These are phyloP conservation scores for Melanotus villosus DNA, from an alignment of 2,888 invertebrate genomes.

Conservation along the genomic window DNA sequence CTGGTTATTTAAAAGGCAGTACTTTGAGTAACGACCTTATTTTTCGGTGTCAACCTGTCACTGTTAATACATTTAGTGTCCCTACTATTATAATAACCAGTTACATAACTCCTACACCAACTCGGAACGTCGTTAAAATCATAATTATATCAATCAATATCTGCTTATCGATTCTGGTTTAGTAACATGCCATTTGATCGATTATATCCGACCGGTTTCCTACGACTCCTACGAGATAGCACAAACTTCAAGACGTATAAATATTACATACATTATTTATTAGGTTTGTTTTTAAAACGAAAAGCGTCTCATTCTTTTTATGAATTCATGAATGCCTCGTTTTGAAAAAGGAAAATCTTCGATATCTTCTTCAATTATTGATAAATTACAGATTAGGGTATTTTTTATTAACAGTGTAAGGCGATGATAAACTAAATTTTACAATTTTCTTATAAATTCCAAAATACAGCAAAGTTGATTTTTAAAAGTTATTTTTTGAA, in stretches of 20 bases:
- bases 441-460: too few species aligned
- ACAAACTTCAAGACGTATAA: neutral
- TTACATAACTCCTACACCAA: constrained; percentile 51
- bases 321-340: too few species aligned
- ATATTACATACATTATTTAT: constrained; percentile 15
- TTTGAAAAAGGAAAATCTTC: neutral
- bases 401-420: too few species aligned
- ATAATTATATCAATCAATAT: constrained; percentile 57
- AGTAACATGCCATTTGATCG: constrained; percentile 53
- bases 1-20: constrained; percentile 16
- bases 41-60: constrained; percentile 44
- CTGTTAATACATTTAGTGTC: constrained; percentile 43
- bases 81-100: constrained; percentile 44
- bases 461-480: too few species aligned
- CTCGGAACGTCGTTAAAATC: constrained; percentile 54
- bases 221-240: constrained; percentile 39
- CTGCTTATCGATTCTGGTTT: constrained; percentile 49
- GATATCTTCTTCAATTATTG: too few species aligned
- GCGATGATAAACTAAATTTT: too few species aligned
- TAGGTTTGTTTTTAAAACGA: neutral
- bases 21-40: constrained; percentile 16
- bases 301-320: neutral
- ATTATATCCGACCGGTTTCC: constrained; percentile 50
- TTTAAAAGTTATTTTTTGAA: too few species aligned
- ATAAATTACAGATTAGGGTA: too few species aligned